Base-by-base conservation (phyloP, 1,140 invertebrate genomes). In the Lordiphosa collinella region DNA sequence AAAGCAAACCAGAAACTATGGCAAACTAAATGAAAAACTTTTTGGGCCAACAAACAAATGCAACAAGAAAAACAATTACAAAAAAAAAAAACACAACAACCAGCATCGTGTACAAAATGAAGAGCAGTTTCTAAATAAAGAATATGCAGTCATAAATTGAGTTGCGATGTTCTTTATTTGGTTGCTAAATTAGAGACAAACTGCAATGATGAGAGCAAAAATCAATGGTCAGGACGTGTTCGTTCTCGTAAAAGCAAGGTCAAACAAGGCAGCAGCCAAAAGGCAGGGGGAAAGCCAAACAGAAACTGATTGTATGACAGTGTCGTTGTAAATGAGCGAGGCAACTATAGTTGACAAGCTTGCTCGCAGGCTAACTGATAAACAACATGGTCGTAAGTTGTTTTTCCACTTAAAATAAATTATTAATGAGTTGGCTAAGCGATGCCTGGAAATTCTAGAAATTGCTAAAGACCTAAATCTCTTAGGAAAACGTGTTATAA, bases 181-280 rank as follows among this genome's bases (percentile, higher is more conserved):
- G 34, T 52, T 53, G 44, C 34, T 56, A 58, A 74, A 69, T 82
- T 66, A 71, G 43, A 44, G 47, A 41, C 53, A 47, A 41, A 40
- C 7, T 16, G 12, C 56, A 11, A 10, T 29, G 36, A 50, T 50
- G 64, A 59, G 46, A 37, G 46, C 34, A 47, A 80, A 80, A 80
- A 82, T 75, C 76, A 82, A 80, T 76, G 71, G 56, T 47, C 75
- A 61, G 52, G 44, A 69, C 75, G 51, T 57, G 36, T 37, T 51
- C 37, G 38, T 40, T 37, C 68, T 52, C 46, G 22, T 36, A 29
- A 22, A 29, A 44, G 55, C 76, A 82, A 82, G 76, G 71, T 71
- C 76, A 67, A 5, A 22, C 18, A 22, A 11, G 47, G 22, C 22
- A 12, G 53, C 51, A 37, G 40, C 18, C 18, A 22, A 22, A 22